A percentile compares a stretch with the other conserved stretches of the same genome.
phyloP scores from a whole-genome alignment of 2,888 invertebrate species.

The Ophonus ardosiacus region DNA sequence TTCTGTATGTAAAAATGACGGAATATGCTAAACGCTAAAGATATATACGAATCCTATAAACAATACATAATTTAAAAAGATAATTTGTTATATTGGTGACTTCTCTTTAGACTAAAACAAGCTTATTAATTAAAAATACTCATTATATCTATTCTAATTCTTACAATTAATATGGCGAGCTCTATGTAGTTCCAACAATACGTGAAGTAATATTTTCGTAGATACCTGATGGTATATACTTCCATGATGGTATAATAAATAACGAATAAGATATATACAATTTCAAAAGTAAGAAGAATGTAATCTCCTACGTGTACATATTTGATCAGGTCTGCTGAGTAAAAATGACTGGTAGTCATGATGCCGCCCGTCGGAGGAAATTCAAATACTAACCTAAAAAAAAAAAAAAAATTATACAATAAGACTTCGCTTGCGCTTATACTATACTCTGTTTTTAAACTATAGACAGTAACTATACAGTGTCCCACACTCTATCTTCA shows the following conservation, averaged over 20 bases:
- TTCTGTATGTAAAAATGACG: slow-evolving; percentile 70
- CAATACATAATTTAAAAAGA: neutral
- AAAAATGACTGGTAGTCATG: slow-evolving; percentile 79
- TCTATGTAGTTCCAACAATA: slow-evolving; percentile 83
- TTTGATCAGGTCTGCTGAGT: slow-evolving; percentile 79
- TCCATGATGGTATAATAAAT: slow-evolving; percentile 80
- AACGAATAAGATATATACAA: slow-evolving; percentile 78
- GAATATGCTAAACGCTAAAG: slow-evolving; percentile 29
- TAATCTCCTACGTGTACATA: slow-evolving; percentile 77
- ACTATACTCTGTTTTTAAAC: too few relatives aligned
- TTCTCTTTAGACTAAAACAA: too few relatives aligned
- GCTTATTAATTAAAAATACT: too few relatives aligned
- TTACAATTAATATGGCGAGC: slow-evolving; percentile 77
- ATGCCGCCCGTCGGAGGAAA: slow-evolving; percentile 86
- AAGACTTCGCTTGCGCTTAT: too few relatives aligned
- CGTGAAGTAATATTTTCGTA: slow-evolving; percentile 78
- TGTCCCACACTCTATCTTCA: too few relatives aligned
- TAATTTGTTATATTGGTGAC: too few relatives aligned
- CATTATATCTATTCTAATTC: too few relatives aligned
- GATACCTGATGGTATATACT: slow-evolving; percentile 76
- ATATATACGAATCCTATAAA: neutral
- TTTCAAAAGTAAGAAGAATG: slow-evolving; percentile 77
- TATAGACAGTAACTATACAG: too few relatives aligned
- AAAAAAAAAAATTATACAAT: too few relatives aligned
- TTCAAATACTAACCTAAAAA: slow-evolving; percentile 81